Percentiles rank a stretch among this genome's conserved stretches.
These are phyloP conservation scores for Galagoides demidoff DNA, from an alignment of 2,797 vertebrate genomes.

Conservation along the genomic window DNA sequence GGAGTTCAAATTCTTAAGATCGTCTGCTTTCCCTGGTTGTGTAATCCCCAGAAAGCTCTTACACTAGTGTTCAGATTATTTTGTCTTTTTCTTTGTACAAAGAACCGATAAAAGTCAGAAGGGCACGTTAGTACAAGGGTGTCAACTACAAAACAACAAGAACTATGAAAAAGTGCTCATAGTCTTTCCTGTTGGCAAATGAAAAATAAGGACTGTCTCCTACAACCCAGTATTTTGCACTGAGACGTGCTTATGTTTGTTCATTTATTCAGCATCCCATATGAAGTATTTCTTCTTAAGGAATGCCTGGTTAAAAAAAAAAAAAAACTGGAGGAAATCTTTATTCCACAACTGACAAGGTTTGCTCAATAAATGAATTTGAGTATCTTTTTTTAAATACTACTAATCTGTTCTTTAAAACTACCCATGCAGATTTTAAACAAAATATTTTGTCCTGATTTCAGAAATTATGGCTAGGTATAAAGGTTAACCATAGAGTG, in stretches of 20 bases:
- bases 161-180: neutral
- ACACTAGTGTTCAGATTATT: conserved; percentile 38
- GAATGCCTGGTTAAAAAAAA: neutral
- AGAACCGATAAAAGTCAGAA: conserved; percentile 54
- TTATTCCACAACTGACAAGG: conserved; percentile 48
- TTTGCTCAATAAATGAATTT: conserved; percentile 22
- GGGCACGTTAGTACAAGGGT: neutral
- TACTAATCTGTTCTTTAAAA: conserved; percentile 60
- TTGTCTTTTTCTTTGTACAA: conserved; percentile 50
- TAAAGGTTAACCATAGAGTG: neutral
- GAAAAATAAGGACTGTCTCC: neutral
- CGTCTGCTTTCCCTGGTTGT: conserved; percentile 12
- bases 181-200: conserved; percentile 37
- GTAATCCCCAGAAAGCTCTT: conserved; percentile 19
- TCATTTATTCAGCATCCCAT: neutral
- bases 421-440: conserved; percentile 36
- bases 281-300: conserved; percentile 13
- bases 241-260: neutral
- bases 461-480: conserved; percentile 37
- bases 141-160: conserved; percentile 32
- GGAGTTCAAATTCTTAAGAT: conserved; percentile 46
- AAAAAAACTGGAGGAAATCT: neutral
- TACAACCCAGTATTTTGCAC: neutral
- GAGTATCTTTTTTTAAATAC: conserved; percentile 38
- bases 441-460: conserved; percentile 25